These are phyloP conservation scores for Lordiphosa stackelbergi DNA, from an alignment of 1,140 invertebrate species.

Conservation along the genomic window DNA sequence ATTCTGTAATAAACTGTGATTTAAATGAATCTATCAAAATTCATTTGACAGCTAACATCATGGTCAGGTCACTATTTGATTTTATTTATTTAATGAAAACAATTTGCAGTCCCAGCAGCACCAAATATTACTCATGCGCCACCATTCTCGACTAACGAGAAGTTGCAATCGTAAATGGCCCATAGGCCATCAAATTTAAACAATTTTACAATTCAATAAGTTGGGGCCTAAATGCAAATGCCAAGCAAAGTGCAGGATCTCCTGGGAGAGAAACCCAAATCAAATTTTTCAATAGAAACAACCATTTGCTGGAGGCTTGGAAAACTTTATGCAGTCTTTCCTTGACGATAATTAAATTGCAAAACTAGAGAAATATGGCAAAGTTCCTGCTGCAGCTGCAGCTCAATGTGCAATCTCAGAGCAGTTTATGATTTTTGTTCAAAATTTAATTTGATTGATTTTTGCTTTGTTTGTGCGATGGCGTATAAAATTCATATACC, in stretches of 20 bases:
- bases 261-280: conserved; percentile 14
- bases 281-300: conserved; percentile 36
- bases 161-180: background rate
- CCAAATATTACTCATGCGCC: conserved; percentile 25
- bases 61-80: conserved; percentile 20
- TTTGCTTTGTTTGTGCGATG: conserved; percentile 45
- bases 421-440: conserved; percentile 52
- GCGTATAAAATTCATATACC: conserved; percentile 47
- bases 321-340: conserved; percentile 33
- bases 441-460: conserved; percentile 71
- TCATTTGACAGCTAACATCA: conserved; percentile 42
- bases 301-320: conserved; percentile 28
- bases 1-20: conserved; percentile 15
- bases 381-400: conserved; percentile 22
- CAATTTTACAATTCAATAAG: conserved; percentile 45
- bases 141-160: background rate
- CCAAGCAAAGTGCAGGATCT: conserved; percentile 19
- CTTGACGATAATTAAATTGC: conserved; percentile 47
- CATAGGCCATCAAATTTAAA: conserved; percentile 9
- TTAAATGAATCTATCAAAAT: conserved; percentile 24
- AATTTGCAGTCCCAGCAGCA: conserved; percentile 31
- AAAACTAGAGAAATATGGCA: conserved; percentile 32
- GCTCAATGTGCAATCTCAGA: background rate
- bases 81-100: conserved; percentile 36
- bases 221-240: conserved; percentile 28